Evolutionary conservation across 2,113 vertebrate species (phyloP).

Genomic region (Hypomesus transpacificus): DNA sequence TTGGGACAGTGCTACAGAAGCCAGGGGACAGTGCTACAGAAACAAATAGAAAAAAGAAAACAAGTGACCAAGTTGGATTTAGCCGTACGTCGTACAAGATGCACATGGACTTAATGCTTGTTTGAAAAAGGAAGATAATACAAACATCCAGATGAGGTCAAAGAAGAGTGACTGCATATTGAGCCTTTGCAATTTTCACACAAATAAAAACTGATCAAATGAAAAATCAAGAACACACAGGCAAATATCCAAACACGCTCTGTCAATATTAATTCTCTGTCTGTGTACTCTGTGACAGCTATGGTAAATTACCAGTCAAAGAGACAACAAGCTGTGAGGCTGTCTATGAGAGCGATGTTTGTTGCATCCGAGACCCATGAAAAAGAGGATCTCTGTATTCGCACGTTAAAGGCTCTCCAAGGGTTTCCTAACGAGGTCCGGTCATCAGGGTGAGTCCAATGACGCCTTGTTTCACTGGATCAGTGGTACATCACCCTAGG

Average conservation of each 20-base stretch:
- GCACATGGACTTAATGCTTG: neutral
- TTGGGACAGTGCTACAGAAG: slow-evolving; percentile 34
- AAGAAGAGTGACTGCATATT: no score
- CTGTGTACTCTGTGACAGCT: no score
- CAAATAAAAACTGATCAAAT: no score
- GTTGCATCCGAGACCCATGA: neutral
- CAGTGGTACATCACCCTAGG: slow-evolving; percentile 13
- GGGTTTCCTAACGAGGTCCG: slow-evolving; percentile 51
- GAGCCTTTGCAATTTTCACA: no score
- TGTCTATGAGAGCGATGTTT: neutral
- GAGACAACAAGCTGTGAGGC: neutral
- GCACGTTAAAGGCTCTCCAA: slow-evolving; percentile 22
- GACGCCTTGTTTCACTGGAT: slow-evolving; percentile 23
- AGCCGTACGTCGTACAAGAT: neutral
- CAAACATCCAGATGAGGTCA: no score
- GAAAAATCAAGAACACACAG: no score
- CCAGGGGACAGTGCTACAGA: slow-evolving; percentile 38
- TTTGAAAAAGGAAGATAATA: neutral
- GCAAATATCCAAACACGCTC: no score
- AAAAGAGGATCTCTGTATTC: neutral
- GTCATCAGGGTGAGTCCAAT: neutral
- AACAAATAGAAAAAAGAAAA: neutral
- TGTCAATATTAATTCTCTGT: no score
- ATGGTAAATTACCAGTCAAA: neutral
- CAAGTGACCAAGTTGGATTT: neutral